Evolutionary conservation across 2,113 vertebrate species (phyloP), one percentile per base, ranked within the genome.

Genomic region (Edolisoma coerulescens): DNA sequence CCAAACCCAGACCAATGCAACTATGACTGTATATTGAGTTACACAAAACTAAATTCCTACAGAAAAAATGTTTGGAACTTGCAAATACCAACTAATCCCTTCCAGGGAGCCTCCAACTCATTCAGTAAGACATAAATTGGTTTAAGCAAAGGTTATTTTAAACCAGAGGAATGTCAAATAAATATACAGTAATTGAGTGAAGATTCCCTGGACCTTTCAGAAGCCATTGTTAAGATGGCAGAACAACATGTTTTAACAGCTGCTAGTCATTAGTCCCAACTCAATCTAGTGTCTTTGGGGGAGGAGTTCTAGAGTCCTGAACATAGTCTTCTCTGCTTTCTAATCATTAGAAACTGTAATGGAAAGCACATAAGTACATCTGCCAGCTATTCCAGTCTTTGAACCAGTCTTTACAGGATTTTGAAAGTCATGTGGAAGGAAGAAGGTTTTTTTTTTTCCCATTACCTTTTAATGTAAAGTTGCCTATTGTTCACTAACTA

Each of bases 401-500:
- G n/a, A 65, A 63, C 16, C 10, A 61, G 7, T 45, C 32, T 56
- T 69, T 27, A 47, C 8, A n/a, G 33, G 13, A 14, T 35, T 81
- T 73, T 80, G 35, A 84, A 71, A 45, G 18, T 56, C 35, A 50
- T 6, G 19, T 54, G 33, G 15, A 32, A 53, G 13, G 47, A 75
- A 56, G 71, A 68, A n/a, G 6, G 3, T 6, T 2, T 65, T 81
- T 54, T 49, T 35, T 9, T 2, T 4, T 28, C 33, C 60, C 6
- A 5, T 13, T 61, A 54, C 13, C 5, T 59, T 69, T 52, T 32
- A 57, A 15, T 1, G 3, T 16, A 78, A 78, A 67, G 21, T 18
- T 9, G 1, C 2, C 28, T 16, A 8, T 45, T 4, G 0, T 47
- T 78, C 18, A n/a, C n/a, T n/a, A n/a, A 32, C 11, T 54, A 27